Conservation (phyloP, 2,797 vertebrate species). For the Pangasius mekongensis region DNA sequence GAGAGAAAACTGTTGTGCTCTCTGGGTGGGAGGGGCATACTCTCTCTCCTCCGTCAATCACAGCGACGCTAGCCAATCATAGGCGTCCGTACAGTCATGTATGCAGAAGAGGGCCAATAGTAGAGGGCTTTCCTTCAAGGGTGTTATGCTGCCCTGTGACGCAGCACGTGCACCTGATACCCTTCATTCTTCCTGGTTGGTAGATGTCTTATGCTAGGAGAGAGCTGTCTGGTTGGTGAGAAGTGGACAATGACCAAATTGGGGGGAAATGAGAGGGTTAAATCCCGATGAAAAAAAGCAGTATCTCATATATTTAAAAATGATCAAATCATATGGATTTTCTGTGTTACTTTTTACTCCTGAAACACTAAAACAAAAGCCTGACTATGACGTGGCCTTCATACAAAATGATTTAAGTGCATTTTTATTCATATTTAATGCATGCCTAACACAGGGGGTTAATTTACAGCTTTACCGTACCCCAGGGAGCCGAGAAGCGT, state of each 20-base stretch:
- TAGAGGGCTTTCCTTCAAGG: neutral
- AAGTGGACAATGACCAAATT: neutral
- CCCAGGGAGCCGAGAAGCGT: conserved; percentile 31
- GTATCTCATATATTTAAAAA: too few species aligned
- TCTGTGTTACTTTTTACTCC: neutral
- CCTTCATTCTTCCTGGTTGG: neutral
- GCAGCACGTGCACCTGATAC: neutral
- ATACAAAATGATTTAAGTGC: conserved; percentile 23
- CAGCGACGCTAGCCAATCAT: neutral
- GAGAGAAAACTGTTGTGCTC: neutral
- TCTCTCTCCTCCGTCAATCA: neutral
- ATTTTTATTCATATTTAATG: conserved; percentile 60
- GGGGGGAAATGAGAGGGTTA: too few species aligned
- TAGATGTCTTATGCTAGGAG: too few species aligned
- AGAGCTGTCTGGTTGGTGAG: neutral
- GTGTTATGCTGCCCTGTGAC: neutral
- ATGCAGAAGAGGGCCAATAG: neutral
- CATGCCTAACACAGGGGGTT: conserved; percentile 43
- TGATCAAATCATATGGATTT: too few species aligned
- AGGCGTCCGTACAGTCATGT: neutral
- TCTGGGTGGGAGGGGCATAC: neutral
- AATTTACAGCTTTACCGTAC: conserved; percentile 54
- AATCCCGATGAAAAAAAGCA: too few species aligned
- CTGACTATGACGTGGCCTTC: neutral
- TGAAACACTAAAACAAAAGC: neutral